A percentile compares a stretch with the other conserved stretches of the same genome.
These are phyloP conservation scores for Philereme transversata DNA, from an alignment of 2,888 invertebrate species.

Conservation along the genomic window DNA sequence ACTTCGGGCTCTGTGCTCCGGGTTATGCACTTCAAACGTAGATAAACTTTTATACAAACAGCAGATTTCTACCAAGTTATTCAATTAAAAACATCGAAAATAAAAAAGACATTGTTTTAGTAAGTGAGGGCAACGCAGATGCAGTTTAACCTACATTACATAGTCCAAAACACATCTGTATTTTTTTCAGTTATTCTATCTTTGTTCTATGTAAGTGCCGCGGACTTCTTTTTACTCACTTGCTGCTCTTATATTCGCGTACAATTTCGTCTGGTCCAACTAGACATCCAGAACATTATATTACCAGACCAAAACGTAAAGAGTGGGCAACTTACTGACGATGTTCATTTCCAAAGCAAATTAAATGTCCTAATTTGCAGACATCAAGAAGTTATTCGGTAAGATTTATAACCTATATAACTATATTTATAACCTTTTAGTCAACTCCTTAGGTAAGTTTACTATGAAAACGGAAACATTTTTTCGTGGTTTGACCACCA, in stretches of 20 bases:
- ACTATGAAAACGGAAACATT: too few relatives aligned
- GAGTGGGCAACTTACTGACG: neutral
- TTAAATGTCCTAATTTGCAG: slow-evolving; percentile 7
- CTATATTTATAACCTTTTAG: slow-evolving; percentile 3
- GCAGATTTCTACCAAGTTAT: too few relatives aligned
- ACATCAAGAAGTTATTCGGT: slow-evolving; percentile 27
- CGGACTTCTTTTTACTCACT: slow-evolving; percentile 41
- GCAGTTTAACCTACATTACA: too few relatives aligned
- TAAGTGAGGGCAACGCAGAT: too few relatives aligned
- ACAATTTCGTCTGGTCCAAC: slow-evolving; percentile 37
- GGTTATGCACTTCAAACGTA: too few relatives aligned
- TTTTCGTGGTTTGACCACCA: too few relatives aligned
- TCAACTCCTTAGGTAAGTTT: too few relatives aligned
- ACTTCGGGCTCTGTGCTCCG: too few relatives aligned
- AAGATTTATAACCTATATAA: too few relatives aligned
- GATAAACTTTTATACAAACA: too few relatives aligned
- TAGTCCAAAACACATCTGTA: neutral
- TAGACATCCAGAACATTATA: slow-evolving; percentile 21
- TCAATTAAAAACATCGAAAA: too few relatives aligned
- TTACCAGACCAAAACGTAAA: slow-evolving; percentile 7
- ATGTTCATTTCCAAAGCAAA: slow-evolving; percentile 9
- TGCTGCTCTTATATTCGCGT: slow-evolving; percentile 41
- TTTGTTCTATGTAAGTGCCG: slow-evolving; percentile 33
- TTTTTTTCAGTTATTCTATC: slow-evolving; percentile 15
- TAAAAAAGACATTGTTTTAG: too few relatives aligned